Percentiles rank a stretch among this genome's conserved stretches.
Evolutionary conservation across 2,888 invertebrate species (phyloP).

Genomic region (Habrosyne pyritoides): DNA sequence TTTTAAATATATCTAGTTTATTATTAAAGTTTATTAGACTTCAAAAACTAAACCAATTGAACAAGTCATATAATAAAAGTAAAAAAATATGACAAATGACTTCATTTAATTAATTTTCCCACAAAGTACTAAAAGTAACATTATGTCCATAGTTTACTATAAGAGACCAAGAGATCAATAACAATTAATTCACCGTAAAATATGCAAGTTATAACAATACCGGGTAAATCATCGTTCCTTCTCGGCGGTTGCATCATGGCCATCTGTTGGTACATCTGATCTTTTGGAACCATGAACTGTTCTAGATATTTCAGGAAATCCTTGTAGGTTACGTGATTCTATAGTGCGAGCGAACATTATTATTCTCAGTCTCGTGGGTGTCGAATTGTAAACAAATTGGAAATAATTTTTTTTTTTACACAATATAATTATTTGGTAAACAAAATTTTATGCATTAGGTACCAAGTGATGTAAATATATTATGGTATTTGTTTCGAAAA

Average conservation of each 20-base stretch:
- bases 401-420: neutral
- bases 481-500: no score
- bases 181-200: no score
- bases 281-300: conserved; percentile 81
- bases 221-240: conserved; percentile 60
- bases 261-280: conserved; percentile 75
- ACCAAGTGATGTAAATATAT: no score
- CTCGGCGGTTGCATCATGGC: conserved; percentile 68
- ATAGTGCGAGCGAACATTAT: conserved; percentile 22
- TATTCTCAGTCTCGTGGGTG: neutral
- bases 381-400: neutral
- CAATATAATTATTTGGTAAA: no score
- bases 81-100: no score
- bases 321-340: conserved; percentile 88
- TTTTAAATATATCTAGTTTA: no score
- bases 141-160: neutral
- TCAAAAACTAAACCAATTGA: no score
- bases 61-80: no score
- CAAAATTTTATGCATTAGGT: no score
- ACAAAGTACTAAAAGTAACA: neutral
- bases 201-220: no score
- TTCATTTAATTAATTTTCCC: neutral
- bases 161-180: no score
- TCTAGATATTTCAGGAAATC: conserved; percentile 87
- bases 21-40: no score